Conservation (phyloP, 2,797 vertebrate genomes). For the Urosaurus nigricauda region DNA sequence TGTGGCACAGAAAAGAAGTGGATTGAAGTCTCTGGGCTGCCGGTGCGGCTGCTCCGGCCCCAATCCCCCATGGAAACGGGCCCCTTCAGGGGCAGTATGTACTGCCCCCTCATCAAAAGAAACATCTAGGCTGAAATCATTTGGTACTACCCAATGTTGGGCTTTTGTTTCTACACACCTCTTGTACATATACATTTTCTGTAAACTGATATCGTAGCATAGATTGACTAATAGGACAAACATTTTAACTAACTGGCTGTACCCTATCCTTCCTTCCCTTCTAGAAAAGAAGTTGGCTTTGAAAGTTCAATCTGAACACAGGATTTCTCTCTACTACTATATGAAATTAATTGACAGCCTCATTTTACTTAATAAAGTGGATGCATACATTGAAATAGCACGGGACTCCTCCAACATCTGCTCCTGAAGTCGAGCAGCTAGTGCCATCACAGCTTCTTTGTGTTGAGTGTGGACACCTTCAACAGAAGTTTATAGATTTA, state of each 20-base stretch:
- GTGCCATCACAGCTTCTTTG: no score
- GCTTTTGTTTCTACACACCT: background rate
- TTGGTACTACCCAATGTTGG: background rate
- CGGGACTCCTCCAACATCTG: background rate
- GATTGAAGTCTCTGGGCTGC: no score
- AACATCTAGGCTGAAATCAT: slow-evolving; percentile 14
- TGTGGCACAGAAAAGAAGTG: no score
- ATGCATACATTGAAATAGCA: background rate
- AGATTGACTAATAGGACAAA: background rate
- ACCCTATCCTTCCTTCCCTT: background rate
- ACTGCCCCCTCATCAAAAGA: no score
- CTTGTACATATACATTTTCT: background rate
- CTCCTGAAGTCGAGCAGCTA: background rate
- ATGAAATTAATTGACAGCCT: background rate
- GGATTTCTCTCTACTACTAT: background rate
- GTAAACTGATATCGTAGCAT: background rate
- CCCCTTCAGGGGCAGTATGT: no score
- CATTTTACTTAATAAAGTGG: background rate
- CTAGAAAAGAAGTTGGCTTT: background rate
- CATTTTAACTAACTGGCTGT: background rate
- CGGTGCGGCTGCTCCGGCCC: no score
- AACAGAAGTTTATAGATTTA: background rate
- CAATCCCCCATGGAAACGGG: no score
- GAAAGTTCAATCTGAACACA: background rate
- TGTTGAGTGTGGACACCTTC: background rate